Evolutionary conservation across 2,113 vertebrate genomes (phyloP).

Genomic region (Microtus montanus): DNA sequence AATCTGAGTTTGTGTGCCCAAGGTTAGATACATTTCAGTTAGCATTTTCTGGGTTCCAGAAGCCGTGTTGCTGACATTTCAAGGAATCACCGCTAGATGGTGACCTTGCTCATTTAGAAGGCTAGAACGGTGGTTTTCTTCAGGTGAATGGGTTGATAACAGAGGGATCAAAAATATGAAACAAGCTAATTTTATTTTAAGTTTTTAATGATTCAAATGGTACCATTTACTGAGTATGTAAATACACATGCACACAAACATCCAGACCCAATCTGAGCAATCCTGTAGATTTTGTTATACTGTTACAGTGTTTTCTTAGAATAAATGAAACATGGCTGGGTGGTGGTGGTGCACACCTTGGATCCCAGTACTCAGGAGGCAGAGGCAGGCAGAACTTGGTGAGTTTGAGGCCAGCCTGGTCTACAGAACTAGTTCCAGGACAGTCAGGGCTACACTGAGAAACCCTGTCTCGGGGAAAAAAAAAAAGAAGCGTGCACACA

Average conservation of each 20-base stretch:
- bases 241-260: background rate
- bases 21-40: background rate
- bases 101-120: slow-evolving; percentile 65
- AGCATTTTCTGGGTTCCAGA: slow-evolving; percentile 37
- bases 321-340: background rate
- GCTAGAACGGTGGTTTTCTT: slow-evolving; percentile 46
- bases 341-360: too few relatives aligned
- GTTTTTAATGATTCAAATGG: slow-evolving; percentile 35
- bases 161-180: slow-evolving; percentile 41
- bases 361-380: too few relatives aligned
- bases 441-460: too few relatives aligned
- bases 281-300: slow-evolving; percentile 22
- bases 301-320: background rate
- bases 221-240: slow-evolving; percentile 3
- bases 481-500: too few relatives aligned
- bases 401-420: too few relatives aligned
- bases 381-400: too few relatives aligned
- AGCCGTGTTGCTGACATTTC: slow-evolving; percentile 54
- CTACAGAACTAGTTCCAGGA: too few relatives aligned
- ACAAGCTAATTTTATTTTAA: slow-evolving; percentile 3
- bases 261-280: slow-evolving; percentile 2
- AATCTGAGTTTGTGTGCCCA: background rate
- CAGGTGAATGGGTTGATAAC: slow-evolving; percentile 70
- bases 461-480: too few relatives aligned
- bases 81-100: slow-evolving; percentile 72